Percentiles rank a stretch among this genome's conserved stretches.
phyloP scores from a whole-genome alignment of 2,888 invertebrate species.

The Nudaria mundana region DNA sequence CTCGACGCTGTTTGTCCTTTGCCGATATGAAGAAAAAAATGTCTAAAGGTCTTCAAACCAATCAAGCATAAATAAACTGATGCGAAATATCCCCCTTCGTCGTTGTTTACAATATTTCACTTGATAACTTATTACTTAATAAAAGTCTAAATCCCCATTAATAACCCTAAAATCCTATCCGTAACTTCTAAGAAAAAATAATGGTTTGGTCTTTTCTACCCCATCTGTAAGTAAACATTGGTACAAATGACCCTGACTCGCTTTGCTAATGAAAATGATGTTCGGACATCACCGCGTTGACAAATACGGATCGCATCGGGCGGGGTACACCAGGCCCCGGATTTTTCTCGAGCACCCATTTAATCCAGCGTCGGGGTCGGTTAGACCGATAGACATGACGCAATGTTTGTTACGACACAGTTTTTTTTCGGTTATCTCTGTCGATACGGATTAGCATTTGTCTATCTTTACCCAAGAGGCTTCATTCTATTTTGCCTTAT shows the following conservation, averaged over 20 bases:
- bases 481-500: not conserved
- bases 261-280: slow-evolving; percentile 65
- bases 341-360: slow-evolving; percentile 48
- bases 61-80: no score
- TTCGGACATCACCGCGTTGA: slow-evolving; percentile 46
- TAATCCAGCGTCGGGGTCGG: slow-evolving; percentile 33
- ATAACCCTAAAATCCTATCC: slow-evolving; percentile 6
- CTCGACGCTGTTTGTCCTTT: no score
- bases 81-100: no score
- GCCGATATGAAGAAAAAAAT: no score
- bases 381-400: slow-evolving; percentile 40
- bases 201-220: slow-evolving; percentile 19
- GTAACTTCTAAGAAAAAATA: slow-evolving; percentile 1
- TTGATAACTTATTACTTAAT: not conserved
- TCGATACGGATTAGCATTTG: slow-evolving; percentile 18
- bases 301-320: slow-evolving; percentile 51
- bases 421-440: slow-evolving; percentile 27
- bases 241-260: slow-evolving; percentile 59
- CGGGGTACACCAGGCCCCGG: slow-evolving; percentile 25
- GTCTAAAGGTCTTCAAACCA: no score
- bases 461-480: slow-evolving; percentile 10
- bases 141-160: slow-evolving; percentile 1
- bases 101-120: no score
- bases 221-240: slow-evolving; percentile 50
- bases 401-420: slow-evolving; percentile 23